Percentiles rank a stretch among this genome's conserved stretches.
Conservation (phyloP, 2,797 vertebrate genomes). For the Hemitrygon akajei region DNA sequence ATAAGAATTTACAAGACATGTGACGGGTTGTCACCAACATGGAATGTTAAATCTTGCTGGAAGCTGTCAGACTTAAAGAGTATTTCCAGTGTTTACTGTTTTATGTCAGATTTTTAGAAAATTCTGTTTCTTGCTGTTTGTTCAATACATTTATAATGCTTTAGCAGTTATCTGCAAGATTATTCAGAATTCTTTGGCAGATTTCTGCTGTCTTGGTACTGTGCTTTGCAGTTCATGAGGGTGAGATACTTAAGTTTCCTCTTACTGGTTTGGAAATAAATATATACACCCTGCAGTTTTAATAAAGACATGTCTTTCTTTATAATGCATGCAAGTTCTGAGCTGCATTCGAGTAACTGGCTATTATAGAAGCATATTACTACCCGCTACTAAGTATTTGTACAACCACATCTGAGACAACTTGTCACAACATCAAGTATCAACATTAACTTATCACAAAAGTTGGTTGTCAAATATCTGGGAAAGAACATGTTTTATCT, state of each 20-base stretch:
- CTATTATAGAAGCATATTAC: neutral
- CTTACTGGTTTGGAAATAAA: neutral
- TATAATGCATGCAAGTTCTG: neutral
- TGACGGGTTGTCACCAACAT: no score
- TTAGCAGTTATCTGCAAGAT: neutral
- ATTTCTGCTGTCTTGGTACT: neutral
- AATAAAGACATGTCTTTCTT: neutral
- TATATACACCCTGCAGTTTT: neutral
- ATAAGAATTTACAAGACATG: no score
- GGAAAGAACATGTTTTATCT: conserved; percentile 15
- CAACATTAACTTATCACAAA: neutral
- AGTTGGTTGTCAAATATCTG: neutral
- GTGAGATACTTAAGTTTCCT: neutral
- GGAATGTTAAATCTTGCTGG: no score
- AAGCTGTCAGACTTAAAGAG: no score
- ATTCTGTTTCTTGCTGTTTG: no score
- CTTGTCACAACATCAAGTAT: conserved; percentile 12
- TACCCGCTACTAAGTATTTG: neutral
- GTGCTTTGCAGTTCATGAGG: neutral
- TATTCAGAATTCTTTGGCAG: neutral
- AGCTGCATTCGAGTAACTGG: neutral
- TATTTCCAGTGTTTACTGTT: no score
- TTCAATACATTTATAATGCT: neutral
- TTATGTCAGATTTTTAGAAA: no score
- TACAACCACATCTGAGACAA: conserved; percentile 19